Evolutionary conservation across 64 coral and sea anemone species (phyloP).

Genomic region (Montipora foliosa): DNA sequence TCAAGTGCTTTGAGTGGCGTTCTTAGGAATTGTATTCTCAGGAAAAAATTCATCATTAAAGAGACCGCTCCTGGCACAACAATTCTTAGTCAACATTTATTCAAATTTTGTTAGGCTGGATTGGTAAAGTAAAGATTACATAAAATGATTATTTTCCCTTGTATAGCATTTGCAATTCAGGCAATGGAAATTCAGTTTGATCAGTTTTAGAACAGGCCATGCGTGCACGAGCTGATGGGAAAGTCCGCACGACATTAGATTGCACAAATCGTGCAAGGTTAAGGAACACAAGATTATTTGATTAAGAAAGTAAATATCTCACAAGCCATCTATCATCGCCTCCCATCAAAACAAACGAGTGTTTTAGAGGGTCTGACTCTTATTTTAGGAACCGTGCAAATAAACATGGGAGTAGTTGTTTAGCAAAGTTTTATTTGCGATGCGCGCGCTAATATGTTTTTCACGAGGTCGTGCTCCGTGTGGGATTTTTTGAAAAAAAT

Average conservation of each 20-base stretch:
- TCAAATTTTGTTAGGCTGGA: neutral
- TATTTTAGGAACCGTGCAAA: constrained; percentile 6
- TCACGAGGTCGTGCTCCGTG: neutral
- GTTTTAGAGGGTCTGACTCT: constrained; percentile 9
- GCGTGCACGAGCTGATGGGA: no score
- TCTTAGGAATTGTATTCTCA: neutral
- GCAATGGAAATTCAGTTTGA: no score
- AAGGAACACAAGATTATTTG: neutral
- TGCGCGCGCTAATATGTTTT: neutral
- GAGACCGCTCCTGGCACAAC: neutral
- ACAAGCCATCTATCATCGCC: constrained; percentile 17
- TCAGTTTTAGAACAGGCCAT: no score
- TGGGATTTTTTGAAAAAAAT: neutral
- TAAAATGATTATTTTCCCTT: neutral
- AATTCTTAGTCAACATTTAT: neutral
- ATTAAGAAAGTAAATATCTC: constrained; percentile 23
- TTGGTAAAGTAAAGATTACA: neutral
- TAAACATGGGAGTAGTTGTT: neutral
- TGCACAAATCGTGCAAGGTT: no score
- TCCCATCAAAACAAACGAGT: constrained; percentile 11
- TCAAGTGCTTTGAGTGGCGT: neutral
- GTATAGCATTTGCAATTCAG: no score
- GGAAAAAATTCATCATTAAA: neutral
- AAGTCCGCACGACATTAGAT: no score
- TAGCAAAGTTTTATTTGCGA: neutral